phyloP scores from a whole-genome alignment of 92 coral and sea anemone genomes.

The Palythoa heliodiscus region DNA sequence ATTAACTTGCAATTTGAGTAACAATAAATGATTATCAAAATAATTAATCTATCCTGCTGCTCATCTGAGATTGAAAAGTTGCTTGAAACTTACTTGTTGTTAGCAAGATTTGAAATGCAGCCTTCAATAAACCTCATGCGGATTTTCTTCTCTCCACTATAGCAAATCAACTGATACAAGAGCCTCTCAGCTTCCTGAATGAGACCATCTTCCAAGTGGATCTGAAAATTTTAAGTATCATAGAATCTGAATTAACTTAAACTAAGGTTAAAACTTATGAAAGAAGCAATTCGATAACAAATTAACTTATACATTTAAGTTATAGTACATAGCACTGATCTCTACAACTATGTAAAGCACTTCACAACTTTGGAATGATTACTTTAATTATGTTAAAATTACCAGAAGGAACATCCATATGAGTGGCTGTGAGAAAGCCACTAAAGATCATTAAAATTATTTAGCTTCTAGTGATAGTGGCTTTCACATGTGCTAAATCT shows the following conservation, averaged over 20 bases:
- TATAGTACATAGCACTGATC: neutral
- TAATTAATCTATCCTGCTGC: neutral
- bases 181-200: constrained; percentile 96
- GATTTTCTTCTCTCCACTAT: constrained; percentile 92
- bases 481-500: too few relatives aligned
- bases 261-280: too few relatives aligned
- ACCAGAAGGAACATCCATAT: too few relatives aligned
- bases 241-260: neutral
- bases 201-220: constrained; percentile 92
- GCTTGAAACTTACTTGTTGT: constrained; percentile 72
- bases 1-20: neutral
- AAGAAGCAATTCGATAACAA: neutral
- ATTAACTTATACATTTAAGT: neutral
- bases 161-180: constrained; percentile 94
- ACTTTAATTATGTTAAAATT: too few relatives aligned
- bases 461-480: too few relatives aligned
- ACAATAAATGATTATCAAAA: neutral
- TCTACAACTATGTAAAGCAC: too few relatives aligned
- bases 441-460: too few relatives aligned
- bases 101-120: constrained; percentile 85
- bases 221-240: constrained; percentile 44
- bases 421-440: too few relatives aligned
- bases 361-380: too few relatives aligned
- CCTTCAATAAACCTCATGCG: constrained; percentile 97
- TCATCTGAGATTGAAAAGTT: too few relatives aligned